phyloP scores from a whole-genome alignment of 92 coral and sea anemone species.

The Umimayanthus kanabou region DNA sequence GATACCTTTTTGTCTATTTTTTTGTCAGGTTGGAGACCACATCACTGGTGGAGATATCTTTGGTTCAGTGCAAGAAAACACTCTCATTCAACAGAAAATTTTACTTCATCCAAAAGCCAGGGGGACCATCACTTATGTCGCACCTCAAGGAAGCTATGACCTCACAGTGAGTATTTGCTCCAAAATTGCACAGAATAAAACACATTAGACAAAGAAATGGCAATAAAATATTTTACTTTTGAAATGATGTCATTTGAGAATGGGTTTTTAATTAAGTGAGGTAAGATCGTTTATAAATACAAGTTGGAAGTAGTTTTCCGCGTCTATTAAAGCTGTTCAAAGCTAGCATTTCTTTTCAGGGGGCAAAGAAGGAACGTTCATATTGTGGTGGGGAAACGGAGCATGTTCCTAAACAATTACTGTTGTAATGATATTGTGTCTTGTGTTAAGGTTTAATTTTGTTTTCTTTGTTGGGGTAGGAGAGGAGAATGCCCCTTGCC shows the following conservation, averaged over 20 bases:
- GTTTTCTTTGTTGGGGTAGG: no score
- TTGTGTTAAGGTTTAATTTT: no score
- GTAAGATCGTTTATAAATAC: no score
- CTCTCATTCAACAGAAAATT: constrained; percentile 86
- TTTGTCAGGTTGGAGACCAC: constrained; percentile 87
- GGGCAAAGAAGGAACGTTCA: no score
- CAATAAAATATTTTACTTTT: not conserved
- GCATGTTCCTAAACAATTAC: no score
- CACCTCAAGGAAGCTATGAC: constrained; percentile 89
- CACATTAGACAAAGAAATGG: not conserved
- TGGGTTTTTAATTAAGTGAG: no score
- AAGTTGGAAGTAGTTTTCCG: no score
- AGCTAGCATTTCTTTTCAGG: no score
- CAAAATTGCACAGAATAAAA: not conserved
- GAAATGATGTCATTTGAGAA: not conserved
- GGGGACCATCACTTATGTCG: constrained; percentile 94
- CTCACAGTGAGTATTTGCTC: constrained; percentile 64
- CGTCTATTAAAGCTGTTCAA: no score
- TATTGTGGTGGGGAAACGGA: no score
- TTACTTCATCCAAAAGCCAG: constrained; percentile 94
- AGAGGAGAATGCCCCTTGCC: no score
- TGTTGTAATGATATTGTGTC: no score
- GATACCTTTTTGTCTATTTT: not conserved
- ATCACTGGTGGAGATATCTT: constrained; percentile 94
- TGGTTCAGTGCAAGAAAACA: constrained; percentile 93